A percentile compares a stretch with the other conserved stretches of the same genome.
phyloP scores from a whole-genome alignment of 35 echinoderm and acorn worm species.

The Lytechinus variegatus region DNA sequence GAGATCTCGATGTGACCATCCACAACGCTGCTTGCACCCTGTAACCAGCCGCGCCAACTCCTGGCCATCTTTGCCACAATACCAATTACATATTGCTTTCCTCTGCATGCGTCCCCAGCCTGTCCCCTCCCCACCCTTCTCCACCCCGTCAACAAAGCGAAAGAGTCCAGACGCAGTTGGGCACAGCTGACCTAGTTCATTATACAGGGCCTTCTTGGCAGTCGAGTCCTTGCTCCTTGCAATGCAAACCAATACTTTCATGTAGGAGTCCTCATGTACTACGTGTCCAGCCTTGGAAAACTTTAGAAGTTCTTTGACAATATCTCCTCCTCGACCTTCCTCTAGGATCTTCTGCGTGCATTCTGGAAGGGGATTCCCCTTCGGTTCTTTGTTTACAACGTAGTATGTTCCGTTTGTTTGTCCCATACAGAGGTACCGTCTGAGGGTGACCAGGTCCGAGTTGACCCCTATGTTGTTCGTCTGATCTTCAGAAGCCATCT shows the following conservation, averaged over 20 bases:
- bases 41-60: slow-evolving; percentile 74
- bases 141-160: slow-evolving; percentile 75
- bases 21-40: slow-evolving; percentile 69
- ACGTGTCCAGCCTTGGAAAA: slow-evolving; percentile 60
- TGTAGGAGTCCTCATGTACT: slow-evolving; percentile 58
- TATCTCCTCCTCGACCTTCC: slow-evolving; percentile 63
- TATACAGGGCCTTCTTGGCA: slow-evolving; percentile 72
- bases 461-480: slow-evolving; percentile 35
- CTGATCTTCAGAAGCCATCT: slow-evolving; percentile 29
- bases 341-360: slow-evolving; percentile 70
- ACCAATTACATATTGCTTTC: slow-evolving; percentile 80
- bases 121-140: slow-evolving; percentile 64
- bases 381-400: slow-evolving; percentile 60
- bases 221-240: slow-evolving; percentile 66
- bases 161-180: slow-evolving; percentile 81
- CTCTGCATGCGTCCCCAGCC: slow-evolving; percentile 89
- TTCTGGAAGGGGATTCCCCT: slow-evolving; percentile 35
- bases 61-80: slow-evolving; percentile 75
- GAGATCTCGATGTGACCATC: slow-evolving; percentile 93
- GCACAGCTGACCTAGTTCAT: slow-evolving; percentile 72
- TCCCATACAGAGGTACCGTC: slow-evolving; percentile 70
- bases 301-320: slow-evolving; percentile 75
- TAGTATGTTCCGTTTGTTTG: slow-evolving; percentile 84
- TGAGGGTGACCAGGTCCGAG: slow-evolving; percentile 47
- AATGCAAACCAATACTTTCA: slow-evolving; percentile 70